phyloP scores from a whole-genome alignment of 2,797 vertebrate species.

The Microtus agrestis region DNA sequence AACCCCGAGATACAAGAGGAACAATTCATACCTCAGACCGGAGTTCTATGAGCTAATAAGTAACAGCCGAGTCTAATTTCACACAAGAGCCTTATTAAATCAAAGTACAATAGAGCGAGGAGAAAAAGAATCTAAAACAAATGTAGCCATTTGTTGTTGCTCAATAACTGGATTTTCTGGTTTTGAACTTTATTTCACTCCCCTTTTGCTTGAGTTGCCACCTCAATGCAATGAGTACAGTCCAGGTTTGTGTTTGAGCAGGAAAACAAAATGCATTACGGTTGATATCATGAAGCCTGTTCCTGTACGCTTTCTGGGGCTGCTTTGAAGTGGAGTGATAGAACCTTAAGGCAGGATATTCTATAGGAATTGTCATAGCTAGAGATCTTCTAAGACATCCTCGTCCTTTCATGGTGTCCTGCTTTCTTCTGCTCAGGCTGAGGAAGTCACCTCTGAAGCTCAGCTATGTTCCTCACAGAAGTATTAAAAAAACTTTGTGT shows the following conservation, averaged over 20 bases:
- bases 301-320: conserved; percentile 51
- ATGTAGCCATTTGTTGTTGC: conserved; percentile 71
- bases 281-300: conserved; percentile 22
- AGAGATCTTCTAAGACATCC: conserved; percentile 8
- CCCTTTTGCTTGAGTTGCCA: conserved; percentile 45
- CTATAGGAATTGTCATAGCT: not conserved
- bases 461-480: conserved; percentile 59
- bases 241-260: conserved; percentile 60
- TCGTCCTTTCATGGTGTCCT: not conserved
- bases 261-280: conserved; percentile 1
- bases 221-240: conserved; percentile 64
- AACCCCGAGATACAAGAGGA: not conserved
- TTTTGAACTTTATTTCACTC: conserved; percentile 83
- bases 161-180: conserved; percentile 78
- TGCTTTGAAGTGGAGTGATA: conserved; percentile 62
- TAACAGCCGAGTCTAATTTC: conserved; percentile 71
- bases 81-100: conserved; percentile 64
- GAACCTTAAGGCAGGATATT: conserved; percentile 43
- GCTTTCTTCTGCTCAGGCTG: conserved; percentile 18
- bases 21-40: conserved; percentile 54
- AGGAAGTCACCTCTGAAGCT: conserved; percentile 44
- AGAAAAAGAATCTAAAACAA: conserved; percentile 75
- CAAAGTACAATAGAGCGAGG: conserved; percentile 70
- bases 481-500: conserved; percentile 65
- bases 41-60: conserved; percentile 64